phyloP scores from a whole-genome alignment of 2,113 vertebrate genomes.

The Origma solitaria region DNA sequence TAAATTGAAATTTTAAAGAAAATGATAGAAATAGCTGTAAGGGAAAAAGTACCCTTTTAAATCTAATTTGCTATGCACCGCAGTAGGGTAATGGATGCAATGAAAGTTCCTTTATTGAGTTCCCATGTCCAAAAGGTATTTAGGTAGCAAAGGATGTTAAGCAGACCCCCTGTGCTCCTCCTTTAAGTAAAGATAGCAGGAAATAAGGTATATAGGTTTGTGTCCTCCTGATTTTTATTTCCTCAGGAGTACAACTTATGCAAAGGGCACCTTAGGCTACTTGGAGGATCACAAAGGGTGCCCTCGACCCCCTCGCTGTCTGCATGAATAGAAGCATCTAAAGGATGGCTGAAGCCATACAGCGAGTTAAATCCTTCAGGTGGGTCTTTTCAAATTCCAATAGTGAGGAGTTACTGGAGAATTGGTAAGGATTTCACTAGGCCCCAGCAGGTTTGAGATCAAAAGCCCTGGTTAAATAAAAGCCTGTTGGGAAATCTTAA shows the following conservation, averaged over 20 bases:
- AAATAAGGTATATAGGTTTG: conserved; percentile 79
- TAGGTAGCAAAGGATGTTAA: conserved; percentile 82
- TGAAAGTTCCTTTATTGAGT: conserved; percentile 84
- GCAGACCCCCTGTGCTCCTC: conserved; percentile 71
- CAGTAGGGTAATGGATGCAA: conserved; percentile 92
- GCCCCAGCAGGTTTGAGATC: conserved; percentile 82
- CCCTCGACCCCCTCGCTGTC: conserved; percentile 64
- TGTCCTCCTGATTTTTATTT: conserved; percentile 79
- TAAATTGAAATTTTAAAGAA: conserved; percentile 95
- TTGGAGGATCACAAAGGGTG: conserved; percentile 75
- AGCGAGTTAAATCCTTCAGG: conserved; percentile 82
- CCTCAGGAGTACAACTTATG: conserved; percentile 75
- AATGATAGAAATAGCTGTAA: conserved; percentile 88
- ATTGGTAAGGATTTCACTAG: conserved; percentile 81
- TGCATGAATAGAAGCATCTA: conserved; percentile 71
- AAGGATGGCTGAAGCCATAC: conserved; percentile 72
- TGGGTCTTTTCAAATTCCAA: conserved; percentile 85
- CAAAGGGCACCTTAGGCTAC: conserved; percentile 81
- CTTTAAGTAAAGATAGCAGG: conserved; percentile 80
- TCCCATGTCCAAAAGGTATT: conserved; percentile 91
- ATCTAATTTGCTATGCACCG: conserved; percentile 97
- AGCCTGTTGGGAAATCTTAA: conserved; percentile 84
- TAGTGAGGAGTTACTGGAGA: conserved; percentile 78
- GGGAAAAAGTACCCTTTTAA: conserved; percentile 90
- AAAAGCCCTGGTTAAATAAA: conserved; percentile 83